Base-by-base conservation (phyloP, 2,797 vertebrate species). In the Pipistrellus kuhlii region DNA sequence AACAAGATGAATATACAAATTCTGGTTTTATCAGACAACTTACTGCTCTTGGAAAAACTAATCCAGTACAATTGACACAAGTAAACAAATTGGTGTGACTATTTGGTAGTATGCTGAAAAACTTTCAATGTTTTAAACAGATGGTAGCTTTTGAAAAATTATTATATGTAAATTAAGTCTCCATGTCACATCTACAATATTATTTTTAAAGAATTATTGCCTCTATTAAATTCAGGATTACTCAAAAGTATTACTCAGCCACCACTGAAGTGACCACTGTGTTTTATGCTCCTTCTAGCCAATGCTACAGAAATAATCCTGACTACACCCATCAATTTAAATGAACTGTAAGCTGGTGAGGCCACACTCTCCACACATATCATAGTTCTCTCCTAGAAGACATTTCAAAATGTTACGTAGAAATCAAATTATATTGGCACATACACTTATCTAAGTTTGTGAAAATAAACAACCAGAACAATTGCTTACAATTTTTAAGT, bases 371-470 rank as follows among this genome's bases (percentile, higher is more conserved):
- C 57, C n/a, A 84, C 25, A 71, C 8, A 30, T 62, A 13, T 53
- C 88, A 85, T 12, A 95, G 44, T 66, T 92, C 30, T 66, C 35
- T 85, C 81, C 55, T 82, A 85, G 83, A 94, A 96, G 94, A 84
- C n/a, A 95, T 59, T 89, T 89, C 84, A 93, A 97, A 95, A 77
- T 89, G 55, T n/a, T 75, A 77, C 80, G 53, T 76, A 91, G 35
- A 88, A 93, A 88, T 73, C 66, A 86, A 93, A 84, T 59, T 84
- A 78, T 13, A 85, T 75, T 85, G 82, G 38, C 64, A 90, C 35
- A 23, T 72, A 44, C 20, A 69, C 57, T 85, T 64, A 81, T 55
- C 72, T 82, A 81, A 48, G 35, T 84, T 41, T 92, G 91, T 66
- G 21, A 94, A 94, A 88, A 86, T 77, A 89, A 92, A 89, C 46